A percentile compares a stretch with the other conserved stretches of the same genome.
phyloP scores from a whole-genome alignment of 1,140 invertebrate species.

The Drosophila miranda region DNA sequence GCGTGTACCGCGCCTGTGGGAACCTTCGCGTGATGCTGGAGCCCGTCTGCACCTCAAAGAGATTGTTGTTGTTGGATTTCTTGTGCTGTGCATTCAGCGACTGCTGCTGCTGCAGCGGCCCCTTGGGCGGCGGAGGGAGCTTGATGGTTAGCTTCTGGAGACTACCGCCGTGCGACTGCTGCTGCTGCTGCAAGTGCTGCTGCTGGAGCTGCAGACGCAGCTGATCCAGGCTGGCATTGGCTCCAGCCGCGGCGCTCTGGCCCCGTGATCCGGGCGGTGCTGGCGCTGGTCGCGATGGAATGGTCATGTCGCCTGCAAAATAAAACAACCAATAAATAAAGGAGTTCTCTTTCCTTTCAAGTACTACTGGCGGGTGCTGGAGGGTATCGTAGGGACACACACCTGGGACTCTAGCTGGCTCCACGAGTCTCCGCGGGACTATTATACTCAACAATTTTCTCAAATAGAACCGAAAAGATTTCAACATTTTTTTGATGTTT shows the following conservation, averaged over 20 bases:
- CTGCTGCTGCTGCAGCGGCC: slow-evolving; percentile 41
- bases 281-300: slow-evolving; percentile 81
- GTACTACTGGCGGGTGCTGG: background rate
- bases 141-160: slow-evolving; percentile 72
- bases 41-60: slow-evolving; percentile 34
- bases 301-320: slow-evolving; percentile 68
- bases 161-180: slow-evolving; percentile 52
- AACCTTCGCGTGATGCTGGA: slow-evolving; percentile 75
- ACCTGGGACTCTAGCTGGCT: background rate
- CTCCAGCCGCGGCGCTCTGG: slow-evolving; percentile 70
- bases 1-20: slow-evolving; percentile 75
- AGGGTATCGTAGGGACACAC: slow-evolving; percentile 1
- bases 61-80: slow-evolving; percentile 27
- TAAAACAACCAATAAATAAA: background rate
- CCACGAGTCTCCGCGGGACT: slow-evolving; percentile 1
- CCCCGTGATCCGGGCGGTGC: slow-evolving; percentile 73
- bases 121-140: slow-evolving; percentile 74
- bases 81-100: slow-evolving; percentile 27
- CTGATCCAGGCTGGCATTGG: slow-evolving; percentile 73
- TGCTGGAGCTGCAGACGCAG: slow-evolving; percentile 73
- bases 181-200: slow-evolving; percentile 73
- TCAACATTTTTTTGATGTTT: slow-evolving; percentile 4
- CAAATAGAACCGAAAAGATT: slow-evolving; percentile 11
- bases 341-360: background rate
- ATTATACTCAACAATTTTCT: slow-evolving; percentile 31